A percentile compares a stretch with the other conserved stretches of the same genome.
These are phyloP conservation scores for Otus scops DNA, from an alignment of 2,797 vertebrate genomes.

Conservation along the genomic window DNA sequence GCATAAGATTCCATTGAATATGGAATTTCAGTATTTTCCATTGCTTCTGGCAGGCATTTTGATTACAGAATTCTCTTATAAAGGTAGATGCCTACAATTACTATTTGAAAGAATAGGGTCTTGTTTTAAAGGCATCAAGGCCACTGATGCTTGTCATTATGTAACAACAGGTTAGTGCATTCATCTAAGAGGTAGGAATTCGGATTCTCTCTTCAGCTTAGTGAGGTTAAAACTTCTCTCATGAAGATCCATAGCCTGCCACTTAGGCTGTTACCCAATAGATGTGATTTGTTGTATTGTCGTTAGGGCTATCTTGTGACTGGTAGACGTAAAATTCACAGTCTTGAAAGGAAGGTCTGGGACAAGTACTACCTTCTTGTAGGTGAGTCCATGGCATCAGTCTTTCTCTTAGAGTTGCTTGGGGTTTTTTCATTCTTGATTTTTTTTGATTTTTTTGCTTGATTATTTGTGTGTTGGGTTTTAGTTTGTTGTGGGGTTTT, in stretches of 20 bases:
- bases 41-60: not conserved
- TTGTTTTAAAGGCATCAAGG: not conserved
- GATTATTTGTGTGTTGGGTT: no score
- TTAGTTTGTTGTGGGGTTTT: not conserved
- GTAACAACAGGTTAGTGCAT: not conserved
- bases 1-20: not conserved
- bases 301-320: not conserved
- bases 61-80: not conserved
- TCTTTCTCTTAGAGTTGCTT: not conserved
- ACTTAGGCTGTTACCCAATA: not conserved
- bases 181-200: not conserved
- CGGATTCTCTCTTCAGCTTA: not conserved
- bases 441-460: not conserved
- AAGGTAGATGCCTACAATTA: not conserved
- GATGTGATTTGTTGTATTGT: not conserved
- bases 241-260: not conserved
- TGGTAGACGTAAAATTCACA: not conserved
- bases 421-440: not conserved
- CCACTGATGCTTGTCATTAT: not conserved
- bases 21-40: not conserved
- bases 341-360: not conserved
- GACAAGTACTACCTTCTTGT: not conserved
- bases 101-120: not conserved
- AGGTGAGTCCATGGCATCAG: not conserved
- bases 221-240: not conserved